Evolutionary conservation across 2,888 invertebrate species (phyloP).

Genomic region (Rhogogaster chlorosoma): DNA sequence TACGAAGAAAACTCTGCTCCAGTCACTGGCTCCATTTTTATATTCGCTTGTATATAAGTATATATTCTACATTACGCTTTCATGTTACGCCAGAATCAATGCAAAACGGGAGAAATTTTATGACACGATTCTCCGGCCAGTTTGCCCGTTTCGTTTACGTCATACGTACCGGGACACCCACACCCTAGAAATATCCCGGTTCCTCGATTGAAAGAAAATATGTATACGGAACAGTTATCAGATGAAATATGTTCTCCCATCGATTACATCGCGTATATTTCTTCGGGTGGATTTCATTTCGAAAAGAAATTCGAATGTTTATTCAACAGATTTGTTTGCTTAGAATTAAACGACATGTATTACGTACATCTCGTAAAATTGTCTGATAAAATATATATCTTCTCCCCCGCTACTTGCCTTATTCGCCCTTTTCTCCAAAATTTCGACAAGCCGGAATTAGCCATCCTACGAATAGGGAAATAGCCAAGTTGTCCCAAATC

Average conservation of each 20-base stretch:
- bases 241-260: not conserved
- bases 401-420: not conserved
- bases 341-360: not conserved
- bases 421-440: not conserved
- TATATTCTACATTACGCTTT: not conserved
- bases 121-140: conserved; percentile 2
- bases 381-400: not conserved
- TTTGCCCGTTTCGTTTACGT: conserved; percentile 24
- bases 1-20: not conserved
- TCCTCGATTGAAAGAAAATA: conserved; percentile 23
- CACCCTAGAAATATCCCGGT: not conserved
- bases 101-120: conserved; percentile 13
- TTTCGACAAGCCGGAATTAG: not conserved
- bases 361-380: not conserved
- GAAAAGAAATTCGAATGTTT: not conserved
- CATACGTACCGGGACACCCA: conserved; percentile 21
- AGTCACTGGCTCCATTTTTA: not conserved
- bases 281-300: not conserved
- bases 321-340: not conserved
- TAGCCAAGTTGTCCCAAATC: not conserved
- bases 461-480: not conserved
- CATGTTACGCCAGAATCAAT: not conserved
- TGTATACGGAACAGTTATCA: not conserved
- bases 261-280: not conserved
- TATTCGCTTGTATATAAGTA: not conserved